A percentile compares a stretch with the other conserved stretches of the same genome.
These are phyloP conservation scores for Belonocnema kinseyi DNA, from an alignment of 1,140 invertebrate species.

Conservation along the genomic window DNA sequence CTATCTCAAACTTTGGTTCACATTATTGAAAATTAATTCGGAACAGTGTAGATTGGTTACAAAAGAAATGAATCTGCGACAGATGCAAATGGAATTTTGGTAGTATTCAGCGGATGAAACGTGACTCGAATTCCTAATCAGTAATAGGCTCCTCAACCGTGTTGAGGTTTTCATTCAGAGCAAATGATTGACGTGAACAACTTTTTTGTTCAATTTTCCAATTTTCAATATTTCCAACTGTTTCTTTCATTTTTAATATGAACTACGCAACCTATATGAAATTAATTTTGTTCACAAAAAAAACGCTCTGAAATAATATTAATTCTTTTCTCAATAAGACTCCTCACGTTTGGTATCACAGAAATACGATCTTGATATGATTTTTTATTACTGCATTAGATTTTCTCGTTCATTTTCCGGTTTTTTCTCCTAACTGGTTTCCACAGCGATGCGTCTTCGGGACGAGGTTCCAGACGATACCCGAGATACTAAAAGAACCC, in stretches of 20 bases:
- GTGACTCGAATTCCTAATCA: conserved; percentile 48
- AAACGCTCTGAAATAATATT: too few species aligned
- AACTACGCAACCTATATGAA: too few species aligned
- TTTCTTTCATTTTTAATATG: too few species aligned
- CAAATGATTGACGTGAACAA: too few species aligned
- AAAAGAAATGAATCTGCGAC: not conserved
- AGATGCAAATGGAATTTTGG: conserved; percentile 21
- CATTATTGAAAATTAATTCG: conserved; percentile 16
- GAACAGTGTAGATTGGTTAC: conserved; percentile 3
- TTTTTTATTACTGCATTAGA: conserved; percentile 9
- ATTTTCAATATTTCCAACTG: too few species aligned
- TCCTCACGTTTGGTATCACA: too few species aligned
- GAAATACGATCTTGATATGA: too few species aligned
- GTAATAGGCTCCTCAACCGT: not conserved
- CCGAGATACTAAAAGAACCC: conserved; percentile 40
- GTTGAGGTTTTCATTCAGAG: not conserved
- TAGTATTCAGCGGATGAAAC: conserved; percentile 52
- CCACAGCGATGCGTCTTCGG: conserved; percentile 37
- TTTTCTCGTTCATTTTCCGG: conserved; percentile 31
- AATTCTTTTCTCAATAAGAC: too few species aligned
- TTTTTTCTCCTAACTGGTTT: conserved; percentile 40
- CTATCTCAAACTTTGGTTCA: too few species aligned
- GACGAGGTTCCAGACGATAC: conserved; percentile 34
- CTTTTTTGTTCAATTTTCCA: too few species aligned
- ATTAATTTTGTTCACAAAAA: too few species aligned